Evolutionary conservation across 2,797 vertebrate genomes (phyloP), one percentile per base, ranked within the genome.

Genomic region (Chiroxiphia lanceolata): DNA sequence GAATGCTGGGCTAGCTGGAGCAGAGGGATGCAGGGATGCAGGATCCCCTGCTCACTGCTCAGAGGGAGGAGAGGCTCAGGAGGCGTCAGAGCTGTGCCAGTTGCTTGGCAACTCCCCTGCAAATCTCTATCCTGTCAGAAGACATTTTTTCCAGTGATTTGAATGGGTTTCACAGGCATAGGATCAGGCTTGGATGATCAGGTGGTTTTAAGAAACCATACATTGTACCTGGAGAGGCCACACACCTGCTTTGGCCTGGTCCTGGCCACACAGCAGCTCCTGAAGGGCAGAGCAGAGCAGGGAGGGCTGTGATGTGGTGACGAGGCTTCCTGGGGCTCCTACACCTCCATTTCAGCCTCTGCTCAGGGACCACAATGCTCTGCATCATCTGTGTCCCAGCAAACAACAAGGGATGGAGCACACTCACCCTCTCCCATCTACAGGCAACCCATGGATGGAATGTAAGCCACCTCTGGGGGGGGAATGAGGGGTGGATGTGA

Each of bases 71-170:
- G 67, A 88, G 79, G 88, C 94, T 60, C 88, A 87, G 90, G 68
- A 96, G 93, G 83, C 51, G 11, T 92, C 93, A 77, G 95, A 95
- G 91, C 92, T 64, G 59, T 0, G 2, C 80, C 60, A 48, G 93
- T 94, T 98, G 97, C 98, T 95, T 97, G 97, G 97, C 97, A 98
- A 97, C 95, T 48, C 75, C 80, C 84, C 85, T 94, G 78, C 90
- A 95, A 90, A 95, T 90, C 95, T 90, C 92, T 78, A 59, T 89
- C 93, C 93, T 91, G 92, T 95, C 92, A 68, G 68, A 85, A 97
- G 95, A 72, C 79, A 33, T 93, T 90, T 91, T 87, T 82, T 17
- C 96, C 88, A 72, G 85, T 3, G 3, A 89, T 87, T 86, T 47
- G 16, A 72, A 51, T 63, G 67, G 61, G 53, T 83, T 93, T 75